Base-by-base conservation (phyloP, 2,888 invertebrate genomes). In the Temnothorax ravouxi region DNA sequence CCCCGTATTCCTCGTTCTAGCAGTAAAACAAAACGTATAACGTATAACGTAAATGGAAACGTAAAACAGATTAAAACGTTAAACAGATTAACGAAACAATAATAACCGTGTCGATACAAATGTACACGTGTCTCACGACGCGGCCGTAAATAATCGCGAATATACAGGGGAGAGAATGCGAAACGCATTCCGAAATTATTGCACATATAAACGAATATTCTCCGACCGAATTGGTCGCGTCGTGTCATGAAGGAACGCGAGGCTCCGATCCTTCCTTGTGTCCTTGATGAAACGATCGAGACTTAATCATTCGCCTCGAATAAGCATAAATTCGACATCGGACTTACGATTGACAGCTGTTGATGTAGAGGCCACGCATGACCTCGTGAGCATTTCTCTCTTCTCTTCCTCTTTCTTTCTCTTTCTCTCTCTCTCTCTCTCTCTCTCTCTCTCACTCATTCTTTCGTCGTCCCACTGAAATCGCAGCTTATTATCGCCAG, bases 271-370 rank as follows among this genome's bases (percentile, higher is more conserved):
- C 38, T 75, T 71, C 76, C 66, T 84, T 59, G 86, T 59, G 62
- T 77, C 77, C 64, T 87, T 75, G 84, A 69, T 84, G 81, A 83
- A 74, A 84, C 72, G 71, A 75, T 76, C 75, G 84, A 84, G 80
- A 66, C 61, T 86, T 86, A 79, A 83, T 84, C 50, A 77, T 52
- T 62, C 75, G 64, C 64, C 84, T 38, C 85, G 82, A 83, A 87
- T 85, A 88, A 85, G 64, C 83, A 86, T 84, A 90, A 91, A 88
- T 91, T 88, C 88, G 89, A 90, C 91, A 89, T 90, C 90, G 79
- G 86, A 86, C 87, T 90, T 84, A 87, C 76, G 88, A 84, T 90
- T 90, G 90, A 91, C 87, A 91, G 87, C 82, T 85, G 84, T 91
- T 86, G 81, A 87, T 88, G 84, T 72, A 62, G 56, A 79, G 47